Evolutionary conservation across 2,888 invertebrate genomes (phyloP).

Genomic region (Bruchidius siliquastri): DNA sequence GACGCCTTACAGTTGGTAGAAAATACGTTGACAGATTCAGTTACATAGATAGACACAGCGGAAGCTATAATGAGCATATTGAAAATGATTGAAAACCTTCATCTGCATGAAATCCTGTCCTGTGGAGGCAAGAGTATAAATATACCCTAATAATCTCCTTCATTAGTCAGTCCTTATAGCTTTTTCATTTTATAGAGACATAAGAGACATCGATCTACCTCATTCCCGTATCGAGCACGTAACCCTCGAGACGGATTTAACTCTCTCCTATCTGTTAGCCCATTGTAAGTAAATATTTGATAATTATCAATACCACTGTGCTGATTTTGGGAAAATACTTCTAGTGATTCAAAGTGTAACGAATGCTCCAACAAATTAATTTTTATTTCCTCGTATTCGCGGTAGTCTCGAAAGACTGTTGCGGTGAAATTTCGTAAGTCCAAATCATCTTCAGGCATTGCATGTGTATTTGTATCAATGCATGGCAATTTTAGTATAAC

Average conservation of each 20-base stretch:
- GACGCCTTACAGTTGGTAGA: no score
- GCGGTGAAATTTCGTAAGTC: conserved; percentile 19
- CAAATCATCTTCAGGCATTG: background rate
- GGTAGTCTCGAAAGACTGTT: background rate
- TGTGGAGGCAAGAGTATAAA: background rate
- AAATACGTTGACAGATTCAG: no score
- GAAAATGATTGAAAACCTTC: background rate
- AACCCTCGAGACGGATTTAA: background rate
- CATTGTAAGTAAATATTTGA: background rate
- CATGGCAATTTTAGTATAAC: background rate
- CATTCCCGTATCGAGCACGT: background rate
- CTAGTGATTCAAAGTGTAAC: background rate
- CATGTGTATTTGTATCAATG: background rate
- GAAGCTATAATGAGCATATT: no score
- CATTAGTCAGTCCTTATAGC: background rate
- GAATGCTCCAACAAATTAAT: background rate
- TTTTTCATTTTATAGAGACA: background rate
- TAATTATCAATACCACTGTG: background rate
- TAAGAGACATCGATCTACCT: background rate
- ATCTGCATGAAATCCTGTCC: background rate
- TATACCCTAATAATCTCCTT: background rate
- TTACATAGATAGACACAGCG: no score
- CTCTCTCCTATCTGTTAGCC: background rate
- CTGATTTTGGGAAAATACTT: background rate
- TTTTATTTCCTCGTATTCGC: background rate